Evolutionary conservation across 37 sponge, comb jelly and placozoan genomes (phyloP).

Genomic region (Cladorhizidae sp.): DNA sequence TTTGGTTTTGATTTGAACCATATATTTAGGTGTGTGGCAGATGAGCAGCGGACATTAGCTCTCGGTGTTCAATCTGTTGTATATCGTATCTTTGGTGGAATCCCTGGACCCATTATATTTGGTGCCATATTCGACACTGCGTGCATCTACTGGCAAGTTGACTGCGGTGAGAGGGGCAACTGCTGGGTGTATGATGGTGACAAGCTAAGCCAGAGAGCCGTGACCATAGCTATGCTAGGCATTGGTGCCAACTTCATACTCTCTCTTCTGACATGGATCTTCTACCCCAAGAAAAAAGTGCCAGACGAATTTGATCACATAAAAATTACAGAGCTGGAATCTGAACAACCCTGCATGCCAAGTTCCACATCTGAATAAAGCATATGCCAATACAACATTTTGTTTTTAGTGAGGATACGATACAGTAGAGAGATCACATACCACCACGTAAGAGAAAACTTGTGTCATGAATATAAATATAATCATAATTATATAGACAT

Average conservation of each 20-base stretch:
- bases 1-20: no score
- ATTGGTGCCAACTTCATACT: background rate
- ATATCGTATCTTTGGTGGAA: slow-evolving; percentile 55
- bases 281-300: slow-evolving; percentile 18
- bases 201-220: slow-evolving; percentile 36
- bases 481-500: no score
- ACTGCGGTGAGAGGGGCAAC: slow-evolving; percentile 62
- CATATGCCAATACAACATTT: background rate
- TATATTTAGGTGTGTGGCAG: slow-evolving; percentile 69
- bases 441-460: no score
- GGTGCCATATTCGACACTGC: slow-evolving; percentile 72
- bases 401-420: no score
- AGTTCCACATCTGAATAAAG: background rate
- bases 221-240: slow-evolving; percentile 1
- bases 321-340: background rate
- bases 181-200: slow-evolving; percentile 77
- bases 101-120: slow-evolving; percentile 79
- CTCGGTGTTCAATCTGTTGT: slow-evolving; percentile 69
- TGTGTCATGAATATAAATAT: no score
- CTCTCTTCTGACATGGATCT: slow-evolving; percentile 12
- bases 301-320: background rate
- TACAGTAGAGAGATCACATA: no score
- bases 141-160: slow-evolving; percentile 57
- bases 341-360: background rate
- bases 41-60: slow-evolving; percentile 73